A percentile compares a stretch with the other conserved stretches of the same genome.
Evolutionary conservation across 2,888 invertebrate species (phyloP).

Genomic region (Drosophila peninsularis): DNA sequence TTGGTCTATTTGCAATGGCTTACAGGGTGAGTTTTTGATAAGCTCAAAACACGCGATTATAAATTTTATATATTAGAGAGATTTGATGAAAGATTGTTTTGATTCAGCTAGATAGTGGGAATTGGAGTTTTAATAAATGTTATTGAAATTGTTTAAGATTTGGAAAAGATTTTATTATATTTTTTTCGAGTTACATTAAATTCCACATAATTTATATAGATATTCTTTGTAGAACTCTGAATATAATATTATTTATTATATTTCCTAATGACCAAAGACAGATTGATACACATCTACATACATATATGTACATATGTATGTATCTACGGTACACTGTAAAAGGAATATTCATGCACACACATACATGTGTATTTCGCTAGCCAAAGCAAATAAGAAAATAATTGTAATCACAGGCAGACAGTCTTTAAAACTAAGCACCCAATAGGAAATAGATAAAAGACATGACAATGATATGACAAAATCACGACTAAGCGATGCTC

Average conservation of each 20-base stretch:
- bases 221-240: too few relatives aligned
- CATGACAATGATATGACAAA: not conserved
- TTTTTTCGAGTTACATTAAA: too few relatives aligned
- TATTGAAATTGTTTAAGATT: too few relatives aligned
- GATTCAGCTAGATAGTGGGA: not conserved
- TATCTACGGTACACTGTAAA: too few relatives aligned
- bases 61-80: not conserved
- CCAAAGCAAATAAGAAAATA: not conserved
- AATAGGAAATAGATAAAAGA: not conserved
- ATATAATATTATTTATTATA: too few relatives aligned
- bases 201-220: too few relatives aligned
- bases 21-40: constrained; percentile 7
- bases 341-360: too few relatives aligned
- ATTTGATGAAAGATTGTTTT: not conserved
- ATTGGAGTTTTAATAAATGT: not conserved
- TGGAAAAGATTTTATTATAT: too few relatives aligned
- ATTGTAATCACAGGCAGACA: not conserved
- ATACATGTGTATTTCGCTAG: too few relatives aligned
- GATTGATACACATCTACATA: too few relatives aligned
- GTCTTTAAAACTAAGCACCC: not conserved
- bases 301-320: too few relatives aligned
- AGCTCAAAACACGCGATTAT: not conserved
- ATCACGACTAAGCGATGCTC: constrained; percentile 25
- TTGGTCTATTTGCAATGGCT: constrained; percentile 32
- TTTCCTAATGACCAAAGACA: too few relatives aligned